These are phyloP conservation scores for Isotomurus palustris DNA, from an alignment of 2,888 invertebrate genomes.

Conservation along the genomic window DNA sequence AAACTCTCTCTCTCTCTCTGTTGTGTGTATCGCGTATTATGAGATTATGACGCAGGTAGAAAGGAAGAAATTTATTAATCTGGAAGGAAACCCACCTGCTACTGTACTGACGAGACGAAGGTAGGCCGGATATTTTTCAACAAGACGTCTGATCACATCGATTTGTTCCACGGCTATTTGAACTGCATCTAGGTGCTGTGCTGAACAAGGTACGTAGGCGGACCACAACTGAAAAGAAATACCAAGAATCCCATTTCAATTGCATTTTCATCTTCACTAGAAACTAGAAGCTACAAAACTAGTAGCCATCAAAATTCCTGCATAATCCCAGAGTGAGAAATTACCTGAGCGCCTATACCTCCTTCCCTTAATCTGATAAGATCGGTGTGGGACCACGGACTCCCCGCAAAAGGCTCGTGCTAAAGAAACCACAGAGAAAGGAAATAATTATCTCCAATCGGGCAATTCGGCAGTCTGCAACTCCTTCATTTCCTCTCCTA, in stretches of 20 bases:
- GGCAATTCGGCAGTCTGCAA: too few species aligned
- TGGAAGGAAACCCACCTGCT: constrained; percentile 37
- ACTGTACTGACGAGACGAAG: constrained; percentile 41
- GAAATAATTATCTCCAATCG: constrained; percentile 17
- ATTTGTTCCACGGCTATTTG: constrained; percentile 51
- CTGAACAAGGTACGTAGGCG: constrained; percentile 49
- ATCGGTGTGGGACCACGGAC: constrained; percentile 50
- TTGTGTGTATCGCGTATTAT: too few species aligned
- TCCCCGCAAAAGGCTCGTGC: constrained; percentile 44
- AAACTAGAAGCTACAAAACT: too few species aligned
- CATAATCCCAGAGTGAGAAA: neutral
- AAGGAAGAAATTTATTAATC: too few species aligned
- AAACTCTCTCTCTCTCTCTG: too few species aligned
- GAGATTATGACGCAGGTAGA: too few species aligned
- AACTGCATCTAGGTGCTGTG: constrained; percentile 49
- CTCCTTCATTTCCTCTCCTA: too few species aligned
- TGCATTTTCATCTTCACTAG: neutral
- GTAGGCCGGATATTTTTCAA: constrained; percentile 44
- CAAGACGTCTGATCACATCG: constrained; percentile 50
- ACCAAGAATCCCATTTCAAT: neutral
- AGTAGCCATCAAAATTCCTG: neutral
- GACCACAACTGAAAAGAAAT: constrained; percentile 50
- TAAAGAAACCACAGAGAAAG: constrained; percentile 14
- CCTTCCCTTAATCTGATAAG: constrained; percentile 50
- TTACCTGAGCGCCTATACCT: constrained; percentile 50